Conservation (phyloP, 2,113 vertebrate species). For the Petrocephalus microphthalmus region DNA sequence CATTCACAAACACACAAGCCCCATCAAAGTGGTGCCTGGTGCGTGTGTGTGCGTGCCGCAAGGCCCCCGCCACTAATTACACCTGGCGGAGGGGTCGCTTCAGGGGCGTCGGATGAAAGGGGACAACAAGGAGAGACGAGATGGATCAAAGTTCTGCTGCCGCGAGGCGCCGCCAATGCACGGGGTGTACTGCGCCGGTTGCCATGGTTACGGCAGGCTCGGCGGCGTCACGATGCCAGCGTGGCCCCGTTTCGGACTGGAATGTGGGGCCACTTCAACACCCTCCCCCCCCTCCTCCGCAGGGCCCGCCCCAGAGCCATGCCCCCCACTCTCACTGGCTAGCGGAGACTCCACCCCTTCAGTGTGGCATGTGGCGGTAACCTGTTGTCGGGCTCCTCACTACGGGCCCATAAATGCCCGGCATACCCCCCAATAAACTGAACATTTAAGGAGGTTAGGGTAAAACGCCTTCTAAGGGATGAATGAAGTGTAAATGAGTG, state of each 20-base stretch:
- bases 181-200: not conserved
- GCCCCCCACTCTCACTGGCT: not conserved
- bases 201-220: slow-evolving; percentile 2
- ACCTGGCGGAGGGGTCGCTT: not conserved
- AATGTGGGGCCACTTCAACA: not conserved
- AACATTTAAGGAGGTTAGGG: not conserved
- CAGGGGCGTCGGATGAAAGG: not conserved
- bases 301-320: not conserved
- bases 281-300: not conserved
- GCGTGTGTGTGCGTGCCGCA: not conserved
- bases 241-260: not conserved
- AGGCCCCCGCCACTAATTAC: not conserved
- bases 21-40: slow-evolving; percentile 6
- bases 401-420: not conserved
- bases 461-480: not conserved
- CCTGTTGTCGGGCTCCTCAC: not conserved
- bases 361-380: not conserved
- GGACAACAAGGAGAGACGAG: not conserved
- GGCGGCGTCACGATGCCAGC: not conserved
- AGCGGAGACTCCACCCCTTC: not conserved
- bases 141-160: not conserved
- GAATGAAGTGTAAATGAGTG: not conserved
- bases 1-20: not conserved
- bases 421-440: not conserved
- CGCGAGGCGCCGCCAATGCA: not conserved